These are phyloP conservation scores for Acronicta aceris DNA, from an alignment of 2,888 invertebrate species.

Conservation along the genomic window DNA sequence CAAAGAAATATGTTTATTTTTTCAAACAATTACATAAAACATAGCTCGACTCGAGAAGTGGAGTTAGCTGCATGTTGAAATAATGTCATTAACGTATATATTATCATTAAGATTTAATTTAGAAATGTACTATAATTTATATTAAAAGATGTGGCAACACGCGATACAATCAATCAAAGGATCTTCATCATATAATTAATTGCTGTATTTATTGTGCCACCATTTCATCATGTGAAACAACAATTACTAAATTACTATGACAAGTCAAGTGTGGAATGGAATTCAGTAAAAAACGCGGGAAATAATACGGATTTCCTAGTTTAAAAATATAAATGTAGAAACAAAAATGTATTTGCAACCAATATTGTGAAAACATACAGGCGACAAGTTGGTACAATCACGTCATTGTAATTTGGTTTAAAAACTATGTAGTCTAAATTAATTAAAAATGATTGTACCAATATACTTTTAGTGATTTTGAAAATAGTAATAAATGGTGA, in stretches of 20 bases:
- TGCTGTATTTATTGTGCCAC: conserved; percentile 23
- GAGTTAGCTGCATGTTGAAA: too few species aligned
- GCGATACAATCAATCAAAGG: not conserved
- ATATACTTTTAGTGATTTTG: conserved; percentile 24
- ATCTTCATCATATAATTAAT: conserved; percentile 14
- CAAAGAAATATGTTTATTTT: conserved; percentile 16
- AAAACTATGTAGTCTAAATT: too few species aligned
- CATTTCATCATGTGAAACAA: conserved; percentile 6
- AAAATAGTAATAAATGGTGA: not conserved
- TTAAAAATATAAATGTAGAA: conserved; percentile 9
- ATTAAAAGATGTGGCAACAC: too few species aligned
- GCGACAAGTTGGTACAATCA: not conserved
- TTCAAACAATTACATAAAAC: too few species aligned
- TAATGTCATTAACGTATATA: not conserved
- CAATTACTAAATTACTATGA: conserved; percentile 9
- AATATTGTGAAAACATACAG: conserved; percentile 10
- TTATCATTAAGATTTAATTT: not conserved
- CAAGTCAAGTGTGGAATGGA: conserved; percentile 25
- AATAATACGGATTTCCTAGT: conserved; percentile 5
- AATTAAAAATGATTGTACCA: too few species aligned
- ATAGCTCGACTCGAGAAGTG: too few species aligned
- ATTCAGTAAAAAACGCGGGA: conserved; percentile 35
- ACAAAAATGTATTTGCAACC: not conserved
- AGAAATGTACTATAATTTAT: too few species aligned
- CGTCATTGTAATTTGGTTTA: too few species aligned